phyloP scores from a whole-genome alignment of 92 coral and sea anemone genomes.

The Porites evermanni region DNA sequence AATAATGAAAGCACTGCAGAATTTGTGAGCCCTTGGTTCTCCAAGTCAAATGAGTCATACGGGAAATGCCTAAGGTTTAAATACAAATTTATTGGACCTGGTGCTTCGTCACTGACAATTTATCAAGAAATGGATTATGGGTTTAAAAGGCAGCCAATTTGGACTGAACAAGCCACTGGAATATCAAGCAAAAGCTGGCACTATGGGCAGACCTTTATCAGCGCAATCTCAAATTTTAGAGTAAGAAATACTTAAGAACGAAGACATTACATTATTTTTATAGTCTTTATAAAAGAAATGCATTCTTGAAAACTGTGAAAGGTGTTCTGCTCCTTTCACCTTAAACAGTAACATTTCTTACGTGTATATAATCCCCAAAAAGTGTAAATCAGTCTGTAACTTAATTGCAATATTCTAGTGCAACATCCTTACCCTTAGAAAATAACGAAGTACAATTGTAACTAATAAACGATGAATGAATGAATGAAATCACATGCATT shows the following conservation, averaged over 20 bases:
- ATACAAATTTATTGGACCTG: slow-evolving; percentile 64
- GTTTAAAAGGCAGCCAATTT: slow-evolving; percentile 47
- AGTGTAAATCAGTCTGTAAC: no score
- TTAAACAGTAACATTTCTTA: no score
- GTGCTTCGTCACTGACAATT: slow-evolving; percentile 46
- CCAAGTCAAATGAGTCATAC: slow-evolving; percentile 56
- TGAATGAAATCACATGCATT: no score
- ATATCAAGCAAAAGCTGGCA: slow-evolving; percentile 42
- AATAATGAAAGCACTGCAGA: slow-evolving; percentile 9
- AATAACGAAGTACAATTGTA: no score
- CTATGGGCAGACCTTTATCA: slow-evolving; percentile 63
- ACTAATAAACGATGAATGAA: no score
- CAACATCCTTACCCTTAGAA: no score
- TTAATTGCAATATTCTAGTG: no score
- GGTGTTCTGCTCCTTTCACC: no score
- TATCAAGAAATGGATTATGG: slow-evolving; percentile 43
- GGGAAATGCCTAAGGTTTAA: slow-evolving; percentile 66
- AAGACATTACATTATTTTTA: no score
- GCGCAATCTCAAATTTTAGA: slow-evolving; percentile 49
- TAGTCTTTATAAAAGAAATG: no score
- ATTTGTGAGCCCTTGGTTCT: slow-evolving; percentile 40
- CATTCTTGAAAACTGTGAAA: no score
- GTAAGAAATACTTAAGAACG: slow-evolving; percentile 18
- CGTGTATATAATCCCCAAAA: no score
- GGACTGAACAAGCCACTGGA: slow-evolving; percentile 45